Percentiles rank a stretch among this genome's conserved stretches.
phyloP scores from a whole-genome alignment of 2,888 invertebrate species.

The Chouioia cunea region DNA sequence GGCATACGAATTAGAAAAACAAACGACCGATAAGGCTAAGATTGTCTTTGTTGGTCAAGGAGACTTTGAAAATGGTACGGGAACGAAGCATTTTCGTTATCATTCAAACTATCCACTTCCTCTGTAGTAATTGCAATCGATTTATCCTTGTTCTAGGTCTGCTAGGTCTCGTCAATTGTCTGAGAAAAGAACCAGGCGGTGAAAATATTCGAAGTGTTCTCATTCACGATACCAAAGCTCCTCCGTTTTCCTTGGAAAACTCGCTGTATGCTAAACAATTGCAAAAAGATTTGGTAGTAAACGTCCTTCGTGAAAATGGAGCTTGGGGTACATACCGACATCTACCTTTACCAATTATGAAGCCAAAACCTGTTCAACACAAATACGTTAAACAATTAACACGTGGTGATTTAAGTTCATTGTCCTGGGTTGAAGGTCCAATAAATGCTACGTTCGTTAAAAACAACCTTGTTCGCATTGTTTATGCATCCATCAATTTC shows the following conservation, averaged over 20 bases:
- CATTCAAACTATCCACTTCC: background rate
- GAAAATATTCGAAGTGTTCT: slow-evolving; percentile 74
- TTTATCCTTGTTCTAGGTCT: slow-evolving; percentile 63
- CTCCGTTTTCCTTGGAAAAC: slow-evolving; percentile 75
- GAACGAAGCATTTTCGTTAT: background rate
- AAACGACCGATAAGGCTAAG: slow-evolving; percentile 69
- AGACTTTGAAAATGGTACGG: slow-evolving; percentile 72
- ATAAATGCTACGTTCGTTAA: slow-evolving; percentile 54
- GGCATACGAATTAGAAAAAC: slow-evolving; percentile 65
- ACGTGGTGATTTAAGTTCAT: slow-evolving; percentile 87
- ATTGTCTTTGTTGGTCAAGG: slow-evolving; percentile 78
- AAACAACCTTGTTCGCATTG: slow-evolving; percentile 70
- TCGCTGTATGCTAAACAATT: slow-evolving; percentile 77
- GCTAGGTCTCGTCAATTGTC: slow-evolving; percentile 87
- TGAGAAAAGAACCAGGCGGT: slow-evolving; percentile 81
- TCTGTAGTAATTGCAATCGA: background rate
- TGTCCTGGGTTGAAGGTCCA: slow-evolving; percentile 85
- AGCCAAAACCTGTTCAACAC: slow-evolving; percentile 72
- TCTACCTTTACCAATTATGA: slow-evolving; percentile 72
- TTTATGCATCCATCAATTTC: slow-evolving; percentile 91
- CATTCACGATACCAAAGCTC: slow-evolving; percentile 73
- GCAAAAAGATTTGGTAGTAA: slow-evolving; percentile 81
- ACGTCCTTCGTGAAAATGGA: slow-evolving; percentile 73
- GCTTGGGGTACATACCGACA: slow-evolving; percentile 88
- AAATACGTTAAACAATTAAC: slow-evolving; percentile 82